Evolutionary conservation across 2,113 vertebrate species (phyloP), one percentile per base, ranked within the genome.

Genomic region (Climacteris rufus): DNA sequence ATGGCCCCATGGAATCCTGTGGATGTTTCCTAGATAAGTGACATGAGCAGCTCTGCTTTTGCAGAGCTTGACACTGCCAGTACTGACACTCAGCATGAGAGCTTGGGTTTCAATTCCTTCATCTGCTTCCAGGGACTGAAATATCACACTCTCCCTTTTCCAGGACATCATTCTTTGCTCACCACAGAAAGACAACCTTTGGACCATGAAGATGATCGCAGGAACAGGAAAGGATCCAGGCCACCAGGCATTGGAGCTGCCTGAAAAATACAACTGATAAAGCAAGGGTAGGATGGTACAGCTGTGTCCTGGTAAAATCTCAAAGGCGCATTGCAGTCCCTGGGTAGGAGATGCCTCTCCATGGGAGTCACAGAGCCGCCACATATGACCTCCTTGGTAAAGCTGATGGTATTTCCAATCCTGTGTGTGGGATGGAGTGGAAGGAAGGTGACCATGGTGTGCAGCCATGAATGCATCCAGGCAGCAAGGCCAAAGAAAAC

Each of bases 351-450:
- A 24, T 1, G 1, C 6, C 21, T 39, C 50, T 50, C 1, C 6
- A 11, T 45, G 27, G 37, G n/a, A 66, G n/a, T 37, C 24, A 14
- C 49, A 40, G 70, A 79, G 44, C 42, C 53, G 16, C 2, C 2
- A 3, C 37, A 2, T 2, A 7, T 11, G 9, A 7, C 33, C 63
- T 53, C 12, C 57, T 60, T 22, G n/a, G 42, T 44, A 17, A 63
- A 79, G 27, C 0, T 5, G 3, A n/a, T 2, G 17, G 35, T 27
- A 35, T 70, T 61, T 45, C 42, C 42, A 30, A 1, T 25, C 11
- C 39, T 13, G 8, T 0, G 2, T 10, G 30, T 2, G 4, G 77
- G 37, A 23, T n/a, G 47, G 33, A 57, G 40, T 0, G 1, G 49
- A 60, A 77, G 20, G 53, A 72, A 77, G 21, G 19, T 35, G 68